phyloP scores from a whole-genome alignment of 2,797 vertebrate genomes.

The Liasis olivaceus region DNA sequence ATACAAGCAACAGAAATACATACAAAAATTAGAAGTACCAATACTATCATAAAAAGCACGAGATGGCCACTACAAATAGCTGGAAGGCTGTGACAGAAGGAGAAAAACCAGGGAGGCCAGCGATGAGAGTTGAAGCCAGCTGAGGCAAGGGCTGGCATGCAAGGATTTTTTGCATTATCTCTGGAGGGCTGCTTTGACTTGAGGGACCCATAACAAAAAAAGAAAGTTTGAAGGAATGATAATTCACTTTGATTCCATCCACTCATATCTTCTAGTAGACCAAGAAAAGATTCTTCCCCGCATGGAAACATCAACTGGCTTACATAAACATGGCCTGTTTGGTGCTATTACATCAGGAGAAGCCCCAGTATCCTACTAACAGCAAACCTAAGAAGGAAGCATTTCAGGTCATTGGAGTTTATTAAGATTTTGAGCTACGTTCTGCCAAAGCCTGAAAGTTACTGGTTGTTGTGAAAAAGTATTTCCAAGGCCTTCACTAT shows the following conservation, averaged over 20 bases:
- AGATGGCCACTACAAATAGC: background rate
- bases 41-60: background rate
- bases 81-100: background rate
- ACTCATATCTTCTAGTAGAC: background rate
- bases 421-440: background rate
- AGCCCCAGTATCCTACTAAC: no score
- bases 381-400: background rate
- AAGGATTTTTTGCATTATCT: background rate
- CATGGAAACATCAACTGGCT: background rate
- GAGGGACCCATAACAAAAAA: background rate
- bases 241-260: background rate
- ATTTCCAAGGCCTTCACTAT: fast-evolving
- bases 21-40: background rate
- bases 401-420: background rate
- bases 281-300: background rate
- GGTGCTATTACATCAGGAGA: background rate
- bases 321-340: background rate
- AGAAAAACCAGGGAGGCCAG: background rate
- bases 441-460: background rate
- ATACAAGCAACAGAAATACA: conserved; percentile 17
- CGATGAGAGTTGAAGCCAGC: background rate
- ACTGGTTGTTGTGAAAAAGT: fast-evolving
- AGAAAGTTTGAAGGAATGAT: background rate
- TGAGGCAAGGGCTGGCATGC: background rate
- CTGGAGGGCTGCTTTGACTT: background rate